Conservation (phyloP, 2,888 invertebrate genomes). For the Hypomecis atomaria region DNA sequence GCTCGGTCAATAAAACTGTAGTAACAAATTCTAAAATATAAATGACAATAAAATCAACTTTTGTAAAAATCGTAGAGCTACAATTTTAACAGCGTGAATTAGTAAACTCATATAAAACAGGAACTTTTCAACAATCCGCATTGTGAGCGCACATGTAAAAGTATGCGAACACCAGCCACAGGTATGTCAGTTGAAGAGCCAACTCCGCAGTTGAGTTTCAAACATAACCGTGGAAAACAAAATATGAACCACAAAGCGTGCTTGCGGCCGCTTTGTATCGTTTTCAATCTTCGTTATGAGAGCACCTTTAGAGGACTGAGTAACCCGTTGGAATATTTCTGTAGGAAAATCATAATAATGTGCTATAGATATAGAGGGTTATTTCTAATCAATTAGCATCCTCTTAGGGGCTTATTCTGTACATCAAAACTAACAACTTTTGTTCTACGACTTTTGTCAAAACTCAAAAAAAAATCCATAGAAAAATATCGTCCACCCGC, state of each 20-base stretch:
- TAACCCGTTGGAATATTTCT: slow-evolving; percentile 10
- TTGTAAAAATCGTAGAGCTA: not conserved
- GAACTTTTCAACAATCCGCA: slow-evolving; percentile 1
- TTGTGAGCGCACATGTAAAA: slow-evolving; percentile 27
- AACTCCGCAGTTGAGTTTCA: slow-evolving; percentile 51
- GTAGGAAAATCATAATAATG: too few species aligned
- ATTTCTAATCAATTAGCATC: too few species aligned
- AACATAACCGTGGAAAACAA: slow-evolving; percentile 63
- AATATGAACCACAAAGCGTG: slow-evolving; percentile 78
- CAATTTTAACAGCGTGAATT: not conserved
- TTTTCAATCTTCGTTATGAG: slow-evolving; percentile 78
- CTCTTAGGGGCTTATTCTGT: too few species aligned
- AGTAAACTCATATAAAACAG: not conserved
- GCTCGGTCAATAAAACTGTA: too few species aligned
- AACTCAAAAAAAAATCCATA: too few species aligned
- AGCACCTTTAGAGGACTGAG: slow-evolving; percentile 48
- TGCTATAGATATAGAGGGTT: too few species aligned
- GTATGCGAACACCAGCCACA: slow-evolving; percentile 44
- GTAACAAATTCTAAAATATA: too few species aligned
- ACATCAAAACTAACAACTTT: too few species aligned
- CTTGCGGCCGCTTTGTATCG: slow-evolving; percentile 78
- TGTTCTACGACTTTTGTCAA: too few species aligned
- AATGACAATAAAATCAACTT: too few species aligned
- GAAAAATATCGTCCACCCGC: too few species aligned
- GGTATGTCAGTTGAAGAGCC: slow-evolving; percentile 52